phyloP scores from a whole-genome alignment of 2,797 vertebrate genomes.

The Sciurus vulgaris region DNA sequence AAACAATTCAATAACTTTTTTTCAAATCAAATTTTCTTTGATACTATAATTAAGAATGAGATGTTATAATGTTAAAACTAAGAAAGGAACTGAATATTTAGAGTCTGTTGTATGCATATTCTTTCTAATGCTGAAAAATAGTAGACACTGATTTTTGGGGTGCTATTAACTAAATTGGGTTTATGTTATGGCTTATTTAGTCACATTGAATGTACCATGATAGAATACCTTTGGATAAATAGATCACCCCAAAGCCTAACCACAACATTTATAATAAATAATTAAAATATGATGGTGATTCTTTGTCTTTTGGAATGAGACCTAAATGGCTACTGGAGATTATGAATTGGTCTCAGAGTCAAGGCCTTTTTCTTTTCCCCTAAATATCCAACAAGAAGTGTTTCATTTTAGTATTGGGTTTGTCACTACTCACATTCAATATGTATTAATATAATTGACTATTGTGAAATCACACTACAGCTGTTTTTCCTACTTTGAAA shows the following conservation, averaged over 20 bases:
- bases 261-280: constrained; percentile 40
- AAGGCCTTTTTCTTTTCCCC: constrained; percentile 3
- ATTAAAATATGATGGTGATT: constrained; percentile 27
- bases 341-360: constrained; percentile 30
- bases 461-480: constrained; percentile 76
- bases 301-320: constrained; percentile 42
- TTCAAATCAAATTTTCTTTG: constrained; percentile 34
- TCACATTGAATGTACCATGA: constrained; percentile 23
- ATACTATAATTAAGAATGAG: constrained; percentile 41
- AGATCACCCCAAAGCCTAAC: not conserved
- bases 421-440: constrained; percentile 63
- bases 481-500: constrained; percentile 82
- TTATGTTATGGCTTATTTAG: constrained; percentile 32
- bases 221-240: constrained; percentile 41
- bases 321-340: constrained; percentile 47
- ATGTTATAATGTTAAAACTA: constrained; percentile 33
- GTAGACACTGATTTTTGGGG: not conserved
- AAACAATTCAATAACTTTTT: constrained; percentile 7
- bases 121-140: constrained; percentile 22
- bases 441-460: constrained; percentile 75
- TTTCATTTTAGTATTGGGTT: constrained; percentile 61
- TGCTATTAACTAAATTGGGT: constrained; percentile 33
- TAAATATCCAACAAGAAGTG: constrained; percentile 10
- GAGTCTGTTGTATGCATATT: not conserved
- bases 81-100: constrained; percentile 33